These are phyloP conservation scores for Eubasilissa regina DNA, from an alignment of 1,140 invertebrate species.

Conservation along the genomic window DNA sequence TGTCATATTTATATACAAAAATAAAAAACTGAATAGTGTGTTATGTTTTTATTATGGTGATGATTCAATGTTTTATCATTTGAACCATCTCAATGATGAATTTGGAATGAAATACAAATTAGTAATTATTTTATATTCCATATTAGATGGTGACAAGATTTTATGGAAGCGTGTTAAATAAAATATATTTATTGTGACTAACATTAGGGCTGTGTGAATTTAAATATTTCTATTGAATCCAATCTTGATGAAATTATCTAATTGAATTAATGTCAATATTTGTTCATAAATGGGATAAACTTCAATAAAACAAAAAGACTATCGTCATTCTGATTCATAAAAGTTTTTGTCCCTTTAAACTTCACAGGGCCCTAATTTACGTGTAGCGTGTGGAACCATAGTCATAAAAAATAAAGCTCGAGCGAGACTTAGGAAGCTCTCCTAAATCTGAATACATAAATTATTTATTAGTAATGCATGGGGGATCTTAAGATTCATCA, in stretches of 20 bases:
- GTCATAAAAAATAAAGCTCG: slow-evolving; percentile 13
- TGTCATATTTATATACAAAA: slow-evolving; percentile 2
- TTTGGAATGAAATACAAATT: slow-evolving; percentile 23
- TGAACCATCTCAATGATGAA: slow-evolving; percentile 6
- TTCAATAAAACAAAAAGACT: too few relatives aligned
- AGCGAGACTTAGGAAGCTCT: background rate
- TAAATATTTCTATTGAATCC: too few relatives aligned
- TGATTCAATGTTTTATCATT: slow-evolving; percentile 11
- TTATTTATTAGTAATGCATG: background rate
- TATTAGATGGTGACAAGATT: slow-evolving; percentile 16
- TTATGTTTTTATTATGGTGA: slow-evolving; percentile 27
- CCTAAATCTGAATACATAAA: slow-evolving; percentile 3
- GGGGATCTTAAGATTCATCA: slow-evolving; percentile 75
- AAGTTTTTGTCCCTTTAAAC: too few relatives aligned
- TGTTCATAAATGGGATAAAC: too few relatives aligned
- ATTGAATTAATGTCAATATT: too few relatives aligned
- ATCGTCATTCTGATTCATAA: too few relatives aligned
- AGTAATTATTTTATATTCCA: background rate
- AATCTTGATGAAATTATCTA: too few relatives aligned
- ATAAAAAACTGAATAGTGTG: slow-evolving; percentile 16
- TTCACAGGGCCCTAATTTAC: too few relatives aligned
- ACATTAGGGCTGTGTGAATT: background rate
- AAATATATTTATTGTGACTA: slow-evolving; percentile 16
- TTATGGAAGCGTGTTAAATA: slow-evolving; percentile 35
- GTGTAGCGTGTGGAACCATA: too few relatives aligned